A percentile compares a stretch with the other conserved stretches of the same genome.
Conservation (phyloP, 2,113 vertebrate genomes). For the Eupsittula cactorum region DNA sequence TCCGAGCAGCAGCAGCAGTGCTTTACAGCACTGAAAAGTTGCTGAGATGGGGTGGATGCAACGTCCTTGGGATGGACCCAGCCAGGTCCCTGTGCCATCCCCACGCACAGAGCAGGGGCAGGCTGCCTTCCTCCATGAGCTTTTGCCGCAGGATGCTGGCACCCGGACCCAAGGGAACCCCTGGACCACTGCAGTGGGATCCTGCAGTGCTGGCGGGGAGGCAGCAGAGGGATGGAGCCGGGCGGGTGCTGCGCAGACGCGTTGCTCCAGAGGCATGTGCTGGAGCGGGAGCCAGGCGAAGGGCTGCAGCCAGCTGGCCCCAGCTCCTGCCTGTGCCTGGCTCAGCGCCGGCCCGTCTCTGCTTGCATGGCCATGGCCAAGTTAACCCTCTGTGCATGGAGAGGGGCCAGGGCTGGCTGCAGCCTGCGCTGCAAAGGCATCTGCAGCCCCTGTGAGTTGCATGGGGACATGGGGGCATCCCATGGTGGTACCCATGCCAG, state of each 20-base stretch:
- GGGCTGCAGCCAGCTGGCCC: slow-evolving; percentile 48
- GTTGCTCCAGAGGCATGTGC: neutral
- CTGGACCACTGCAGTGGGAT: rapidly evolving
- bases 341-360: neutral
- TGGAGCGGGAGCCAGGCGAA: neutral
- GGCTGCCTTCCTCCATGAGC: neutral
- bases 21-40: neutral
- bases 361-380: neutral
- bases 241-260: neutral
- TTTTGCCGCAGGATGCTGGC: rapidly evolving
- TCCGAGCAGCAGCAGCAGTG: neutral
- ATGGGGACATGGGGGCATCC: rapidly evolving
- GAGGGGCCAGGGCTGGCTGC: neutral
- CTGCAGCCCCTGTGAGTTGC: neutral
- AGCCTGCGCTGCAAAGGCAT: neutral
- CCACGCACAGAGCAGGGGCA: neutral
- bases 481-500: rapidly evolving
- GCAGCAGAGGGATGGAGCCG: neutral
- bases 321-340: neutral
- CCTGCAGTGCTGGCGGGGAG: rapidly evolving
- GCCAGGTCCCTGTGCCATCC: neutral
- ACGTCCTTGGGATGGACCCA: rapidly evolving
- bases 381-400: rapidly evolving
- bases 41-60: neutral
- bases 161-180: rapidly evolving